Percentiles rank a stretch among this genome's conserved stretches.
Conservation (phyloP, 2,113 vertebrate genomes). For the Trichechus manatus region DNA sequence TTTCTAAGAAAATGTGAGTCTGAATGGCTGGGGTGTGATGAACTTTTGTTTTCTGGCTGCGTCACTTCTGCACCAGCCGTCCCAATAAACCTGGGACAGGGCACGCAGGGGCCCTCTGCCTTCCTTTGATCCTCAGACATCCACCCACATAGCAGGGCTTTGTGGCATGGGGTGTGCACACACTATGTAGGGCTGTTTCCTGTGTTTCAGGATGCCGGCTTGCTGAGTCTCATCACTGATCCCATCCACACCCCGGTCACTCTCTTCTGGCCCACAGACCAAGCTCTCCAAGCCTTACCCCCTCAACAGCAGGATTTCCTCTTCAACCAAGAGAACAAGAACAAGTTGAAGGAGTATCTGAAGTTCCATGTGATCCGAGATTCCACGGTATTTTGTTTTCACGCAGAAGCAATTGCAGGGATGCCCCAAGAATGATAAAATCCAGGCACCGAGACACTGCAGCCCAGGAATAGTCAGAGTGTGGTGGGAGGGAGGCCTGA, state of each 20-base stretch:
- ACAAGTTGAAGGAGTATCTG: conserved; percentile 92
- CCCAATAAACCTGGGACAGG: rapidly evolving
- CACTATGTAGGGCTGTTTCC: neutral
- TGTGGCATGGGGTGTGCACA: rapidly evolving
- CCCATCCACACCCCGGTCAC: conserved; percentile 91
- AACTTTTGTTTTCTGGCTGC: neutral
- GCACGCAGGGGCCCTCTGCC: rapidly evolving
- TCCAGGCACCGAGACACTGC: rapidly evolving
- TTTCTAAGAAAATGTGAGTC: neutral
- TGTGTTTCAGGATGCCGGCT: conserved; percentile 90
- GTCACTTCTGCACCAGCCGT: neutral
- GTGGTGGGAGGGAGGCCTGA: rapidly evolving
- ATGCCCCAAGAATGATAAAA: neutral
- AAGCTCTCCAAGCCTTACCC: conserved; percentile 88
- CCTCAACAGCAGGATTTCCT: conserved; percentile 93
- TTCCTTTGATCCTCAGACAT: neutral
- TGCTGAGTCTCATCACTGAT: conserved; percentile 89
- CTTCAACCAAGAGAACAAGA: conserved; percentile 88
- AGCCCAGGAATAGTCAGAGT: rapidly evolving
- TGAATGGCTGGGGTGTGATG: neutral
- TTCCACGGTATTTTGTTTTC: conserved; percentile 86
- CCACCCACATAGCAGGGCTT: neutral
- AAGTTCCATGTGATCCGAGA: conserved; percentile 94
- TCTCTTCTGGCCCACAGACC: conserved; percentile 93
- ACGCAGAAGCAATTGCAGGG: rapidly evolving